Conservation (phyloP, 2,113 vertebrate species). For the Daphoenositta chrysoptera region DNA sequence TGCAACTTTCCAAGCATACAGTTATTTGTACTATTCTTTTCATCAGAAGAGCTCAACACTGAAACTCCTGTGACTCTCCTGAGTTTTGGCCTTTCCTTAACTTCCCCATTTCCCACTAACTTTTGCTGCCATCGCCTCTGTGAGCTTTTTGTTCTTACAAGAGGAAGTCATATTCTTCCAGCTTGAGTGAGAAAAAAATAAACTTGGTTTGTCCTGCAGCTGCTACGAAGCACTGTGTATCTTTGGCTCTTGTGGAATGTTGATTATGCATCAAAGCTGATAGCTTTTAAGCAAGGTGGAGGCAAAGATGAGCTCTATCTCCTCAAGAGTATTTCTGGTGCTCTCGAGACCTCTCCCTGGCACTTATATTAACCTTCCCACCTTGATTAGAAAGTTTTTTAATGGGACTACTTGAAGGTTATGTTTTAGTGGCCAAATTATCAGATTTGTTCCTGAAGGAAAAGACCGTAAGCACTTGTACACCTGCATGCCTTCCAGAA, state of each 20-base stretch:
- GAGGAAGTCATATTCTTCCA: neutral
- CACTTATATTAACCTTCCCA: neutral
- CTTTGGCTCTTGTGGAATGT: neutral
- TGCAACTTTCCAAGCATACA: neutral
- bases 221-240: accelerated
- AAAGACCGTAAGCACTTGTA: neutral
- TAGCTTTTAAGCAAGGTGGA: neutral
- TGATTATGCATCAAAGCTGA: neutral
- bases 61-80: neutral
- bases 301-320: neutral
- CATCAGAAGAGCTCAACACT: neutral
- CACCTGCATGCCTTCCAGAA: neutral
- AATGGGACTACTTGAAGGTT: neutral
- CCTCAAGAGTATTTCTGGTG: neutral
- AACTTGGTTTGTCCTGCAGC: neutral
- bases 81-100: neutral
- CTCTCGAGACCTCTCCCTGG: neutral
- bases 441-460: neutral
- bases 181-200: neutral
- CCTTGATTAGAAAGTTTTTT: neutral
- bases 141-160: neutral
- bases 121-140: neutral
- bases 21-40: neutral
- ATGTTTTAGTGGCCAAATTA: neutral
- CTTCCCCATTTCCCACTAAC: neutral